Base-by-base conservation (phyloP, 2,113 vertebrate genomes). In the Mormyrus iriodes region DNA sequence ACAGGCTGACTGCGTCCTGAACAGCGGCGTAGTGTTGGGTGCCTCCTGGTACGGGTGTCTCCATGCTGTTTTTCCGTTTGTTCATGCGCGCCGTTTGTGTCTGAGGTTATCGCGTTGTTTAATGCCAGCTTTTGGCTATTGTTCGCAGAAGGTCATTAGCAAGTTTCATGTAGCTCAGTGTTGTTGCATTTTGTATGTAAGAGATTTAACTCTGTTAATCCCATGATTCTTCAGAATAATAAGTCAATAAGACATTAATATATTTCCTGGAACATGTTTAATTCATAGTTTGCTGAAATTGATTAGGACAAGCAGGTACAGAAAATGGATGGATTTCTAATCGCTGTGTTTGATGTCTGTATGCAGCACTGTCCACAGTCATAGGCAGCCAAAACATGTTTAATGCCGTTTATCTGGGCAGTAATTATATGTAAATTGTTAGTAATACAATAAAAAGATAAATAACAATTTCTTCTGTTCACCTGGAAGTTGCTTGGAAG, bases 21-120 rank as follows among this genome's bases (percentile, higher is more conserved):
- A 94, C 90, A 92, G 91, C 85, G 85, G 92, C 93, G 94, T 92
- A 94, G 94, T 94, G 94, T 91, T 91, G 88, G 89, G 90, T 88
- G 91, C 35, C 61, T 92, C 93, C 94, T 94, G 95, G 94, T 94
- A 93, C 94, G 82, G 91, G 93, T 91, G 85, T 95, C 95, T 90
- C 95, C 92, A 27, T 88, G 58, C 88, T 69, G 69, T 55, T 87
- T 92, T 90, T 86, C 91, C 90, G 90, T 90, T 90, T 73, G 85
- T 90, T 91, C 90, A 15, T 79, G 92, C 91, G 90, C 2, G 89
- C 90, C 91, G 88, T 91, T 93, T 61, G 90, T 88, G 89, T 88
- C 88, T 88, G 89, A 90, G 82, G 91, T 92, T 91, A 91, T 44
- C 89, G 39, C 21, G 24, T 10, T 13, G 44, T 84, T 3, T 46